Evolutionary conservation across 2,888 invertebrate genomes (phyloP), one percentile per base, ranked within the genome.

Genomic region (Oxyteleia sp.): DNA sequence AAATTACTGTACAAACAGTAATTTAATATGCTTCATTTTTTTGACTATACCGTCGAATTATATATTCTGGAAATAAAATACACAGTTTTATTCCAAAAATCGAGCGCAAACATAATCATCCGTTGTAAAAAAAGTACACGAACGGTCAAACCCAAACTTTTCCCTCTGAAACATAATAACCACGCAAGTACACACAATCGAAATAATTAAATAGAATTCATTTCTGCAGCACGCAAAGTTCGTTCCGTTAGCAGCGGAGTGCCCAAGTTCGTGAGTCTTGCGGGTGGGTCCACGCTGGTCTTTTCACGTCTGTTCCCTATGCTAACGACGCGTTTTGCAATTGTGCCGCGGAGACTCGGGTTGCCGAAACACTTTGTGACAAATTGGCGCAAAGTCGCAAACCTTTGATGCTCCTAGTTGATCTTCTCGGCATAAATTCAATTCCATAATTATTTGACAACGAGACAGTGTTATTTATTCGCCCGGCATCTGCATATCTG

Each of bases 361-460:
- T 49, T 49, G 59, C 47, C 38, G 38, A 59, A 71, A 71, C 38
- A 51, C 49, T 57, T 57, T 57, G 69, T 20, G 35, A 57, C 47
- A 68, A 55, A 68, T 55, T 68, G 55, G n/a, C 23, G 15, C 35
- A 57, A 69, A 45, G 69, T 57, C 57, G 29, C 23, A 35, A 35
- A 43, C 55, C 55, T 66, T 66, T 66, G 66, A 23, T 53, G 8
- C 23, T 59, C 43, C 43, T 26, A 66, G 53, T 49, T 35, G 49
- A 49, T 16, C 53, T 43, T 49, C 20, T 23, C n/a, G 13, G 32
- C 20, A 38, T 23, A 55, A 68, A 68, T 72, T 72, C 51, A 51
- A 61, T 72, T 61, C 15, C 18, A 7, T 45, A 61, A 72, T 72
- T 72, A 51, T 53, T 59, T 72, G 72, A 51, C 32, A 51, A 61